Evolutionary conservation across 2,888 invertebrate species (phyloP), one percentile per base, ranked within the genome.

Genomic region (Hirtodrosophila alboralis): DNA sequence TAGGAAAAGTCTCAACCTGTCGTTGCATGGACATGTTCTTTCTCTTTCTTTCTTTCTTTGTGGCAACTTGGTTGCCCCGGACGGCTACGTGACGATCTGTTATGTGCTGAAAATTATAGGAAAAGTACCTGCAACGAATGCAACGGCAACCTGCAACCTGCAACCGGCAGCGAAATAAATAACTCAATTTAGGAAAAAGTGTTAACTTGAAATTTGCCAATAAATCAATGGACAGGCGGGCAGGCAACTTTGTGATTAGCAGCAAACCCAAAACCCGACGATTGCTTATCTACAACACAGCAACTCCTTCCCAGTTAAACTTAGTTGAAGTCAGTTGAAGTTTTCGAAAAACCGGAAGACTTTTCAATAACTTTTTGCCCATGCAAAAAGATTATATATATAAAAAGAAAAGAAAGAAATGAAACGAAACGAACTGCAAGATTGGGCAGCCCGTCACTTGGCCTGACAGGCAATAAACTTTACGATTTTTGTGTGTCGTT

Each of bases 181-280:
- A 78, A 78, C 78, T 78, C 86, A 86, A 78, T 78, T 78, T 78
- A 68, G 86, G 81, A 84, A 84, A 75, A 84, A 80, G 87, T 84
- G 87, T 80, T 80, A 80, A 84, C 85, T 80, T 81, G 75, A 84
- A 80, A 84, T 84, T 86, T 80, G 57, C 65, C 75, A 78, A 80
- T 80, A 80, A 80, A 80, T 80, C 80, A 80, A 83, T 80, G 79
- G 59, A 57, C 48, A 49, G 36, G 68, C 65, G 43, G 60, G 59
- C 56, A 61, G 54, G 48, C 67, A 67, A n/a, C 38, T 64, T 79
- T 79, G 84, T 83, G 77, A 77, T 77, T 83, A 77, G 80, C 84
- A 69, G 49, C 58, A 51, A 12, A 34, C 12, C 57, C 44, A 58
- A 64, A 64, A 34, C 49, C 59, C 30, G 60, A 38, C 68, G 79